A percentile compares a stretch with the other conserved stretches of the same genome.
Conservation (phyloP, 2,113 vertebrate species). For the Meriones unguiculatus region DNA sequence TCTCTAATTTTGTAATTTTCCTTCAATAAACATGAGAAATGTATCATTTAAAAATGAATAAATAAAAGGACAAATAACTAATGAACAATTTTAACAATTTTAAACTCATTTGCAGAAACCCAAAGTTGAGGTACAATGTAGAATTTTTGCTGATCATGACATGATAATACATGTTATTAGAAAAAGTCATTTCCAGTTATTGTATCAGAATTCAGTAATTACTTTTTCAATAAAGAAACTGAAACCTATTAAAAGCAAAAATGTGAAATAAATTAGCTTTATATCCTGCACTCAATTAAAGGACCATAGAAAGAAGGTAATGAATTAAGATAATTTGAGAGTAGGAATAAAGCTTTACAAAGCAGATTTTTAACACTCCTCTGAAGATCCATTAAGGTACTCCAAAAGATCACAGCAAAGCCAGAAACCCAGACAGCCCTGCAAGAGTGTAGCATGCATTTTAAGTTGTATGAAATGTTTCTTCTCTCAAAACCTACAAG, state of each 20-base stretch:
- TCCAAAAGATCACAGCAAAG: constrained; percentile 61
- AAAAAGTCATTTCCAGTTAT: constrained; percentile 87
- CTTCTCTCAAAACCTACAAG: not conserved
- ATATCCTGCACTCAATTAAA: constrained; percentile 85
- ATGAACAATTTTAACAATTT: constrained; percentile 34
- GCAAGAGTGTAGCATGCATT: not conserved
- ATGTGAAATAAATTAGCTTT: constrained; percentile 87
- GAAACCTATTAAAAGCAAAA: constrained; percentile 84
- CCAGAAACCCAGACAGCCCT: not conserved
- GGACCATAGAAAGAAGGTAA: constrained; percentile 84
- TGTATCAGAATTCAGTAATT: constrained; percentile 87
- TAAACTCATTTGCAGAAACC: constrained; percentile 75
- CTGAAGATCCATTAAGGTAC: constrained; percentile 78
- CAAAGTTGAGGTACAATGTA: constrained; percentile 65
- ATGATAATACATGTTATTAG: constrained; percentile 85
- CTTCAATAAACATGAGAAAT: not conserved
- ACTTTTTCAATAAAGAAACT: constrained; percentile 88
- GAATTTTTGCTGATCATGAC: constrained; percentile 80
- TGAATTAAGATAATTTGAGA: constrained; percentile 86
- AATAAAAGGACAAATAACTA: constrained; percentile 22
- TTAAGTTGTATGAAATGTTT: not conserved
- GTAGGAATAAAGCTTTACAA: constrained; percentile 77
- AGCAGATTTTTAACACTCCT: constrained; percentile 74
- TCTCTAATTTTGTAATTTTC: constrained; percentile 1
- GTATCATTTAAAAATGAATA: constrained; percentile 53